Percentiles rank a stretch among this genome's conserved stretches.
These are phyloP conservation scores for Drosophila atripex DNA, from an alignment of 2,888 invertebrate genomes.

Conservation along the genomic window DNA sequence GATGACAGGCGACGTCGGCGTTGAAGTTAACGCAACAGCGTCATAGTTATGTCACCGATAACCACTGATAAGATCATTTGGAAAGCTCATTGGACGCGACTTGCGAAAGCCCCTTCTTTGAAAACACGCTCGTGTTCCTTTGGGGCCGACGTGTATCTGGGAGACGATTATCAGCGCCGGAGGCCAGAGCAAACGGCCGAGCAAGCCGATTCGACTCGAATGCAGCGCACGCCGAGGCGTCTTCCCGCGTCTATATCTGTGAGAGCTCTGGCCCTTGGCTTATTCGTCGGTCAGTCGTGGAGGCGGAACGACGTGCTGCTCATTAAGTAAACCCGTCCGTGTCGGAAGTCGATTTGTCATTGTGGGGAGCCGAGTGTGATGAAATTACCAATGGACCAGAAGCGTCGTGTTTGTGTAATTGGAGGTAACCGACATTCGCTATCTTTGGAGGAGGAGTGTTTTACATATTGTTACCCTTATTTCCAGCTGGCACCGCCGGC, in stretches of 20 bases:
- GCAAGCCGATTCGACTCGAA: neutral
- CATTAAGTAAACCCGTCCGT: neutral
- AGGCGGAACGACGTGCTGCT: conserved; percentile 27
- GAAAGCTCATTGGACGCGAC: conserved; percentile 8
- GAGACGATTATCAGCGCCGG: conserved; percentile 3
- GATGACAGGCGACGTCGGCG: conserved; percentile 13
- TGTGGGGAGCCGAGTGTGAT: conserved; percentile 38
- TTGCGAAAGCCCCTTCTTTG: conserved; percentile 13
- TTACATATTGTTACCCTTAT: neutral
- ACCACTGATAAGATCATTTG: conserved; percentile 17
- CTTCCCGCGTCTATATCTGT: conserved; percentile 30
- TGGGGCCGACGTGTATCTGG: neutral
- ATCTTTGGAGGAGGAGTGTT: too few species aligned
- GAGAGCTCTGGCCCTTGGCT: conserved; percentile 36
- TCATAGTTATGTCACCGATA: conserved; percentile 28
- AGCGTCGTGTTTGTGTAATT: conserved; percentile 87
- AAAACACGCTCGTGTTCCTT: neutral
- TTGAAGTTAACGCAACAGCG: neutral
- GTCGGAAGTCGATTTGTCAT: neutral
- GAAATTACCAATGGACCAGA: conserved; percentile 56
- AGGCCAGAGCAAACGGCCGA: neutral
- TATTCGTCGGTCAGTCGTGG: conserved; percentile 32
- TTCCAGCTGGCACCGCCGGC: conserved; percentile 92
- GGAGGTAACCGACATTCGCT: conserved; percentile 84
- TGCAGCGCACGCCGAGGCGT: conserved; percentile 29